phyloP scores from a whole-genome alignment of 2,888 invertebrate species.

The Panorpa germanica region DNA sequence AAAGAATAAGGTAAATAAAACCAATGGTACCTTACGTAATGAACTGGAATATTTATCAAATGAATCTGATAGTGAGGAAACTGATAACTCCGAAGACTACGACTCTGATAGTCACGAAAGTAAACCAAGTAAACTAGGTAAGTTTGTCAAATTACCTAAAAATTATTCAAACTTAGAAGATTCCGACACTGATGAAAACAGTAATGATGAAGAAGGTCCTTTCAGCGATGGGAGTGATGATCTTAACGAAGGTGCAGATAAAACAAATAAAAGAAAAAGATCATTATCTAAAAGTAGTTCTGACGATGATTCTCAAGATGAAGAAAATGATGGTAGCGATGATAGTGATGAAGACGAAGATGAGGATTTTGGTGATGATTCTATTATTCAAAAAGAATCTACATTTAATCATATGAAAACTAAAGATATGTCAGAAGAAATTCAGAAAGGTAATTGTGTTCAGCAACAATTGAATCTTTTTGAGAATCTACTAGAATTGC shows the following conservation, averaged over 20 bases:
- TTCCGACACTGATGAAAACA: constrained; percentile 1
- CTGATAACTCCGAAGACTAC: constrained; percentile 3
- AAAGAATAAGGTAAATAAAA: constrained; percentile 10
- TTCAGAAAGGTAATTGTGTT: constrained; percentile 46
- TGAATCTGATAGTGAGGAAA: constrained; percentile 10
- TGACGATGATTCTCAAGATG: constrained; percentile 13
- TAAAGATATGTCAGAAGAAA: constrained; percentile 31
- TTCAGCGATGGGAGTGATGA: constrained; percentile 10
- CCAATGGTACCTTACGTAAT: constrained; percentile 11
- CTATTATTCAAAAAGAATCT: constrained; percentile 26
- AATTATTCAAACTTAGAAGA: too few species aligned
- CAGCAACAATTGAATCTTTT: constrained; percentile 55
- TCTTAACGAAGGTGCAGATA: constrained; percentile 12
- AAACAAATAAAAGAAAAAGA: constrained; percentile 9
- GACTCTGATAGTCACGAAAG: too few species aligned
- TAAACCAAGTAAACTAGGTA: too few species aligned
- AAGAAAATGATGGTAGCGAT: constrained; percentile 17
- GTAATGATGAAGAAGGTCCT: constrained; percentile 6
- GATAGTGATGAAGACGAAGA: constrained; percentile 16
- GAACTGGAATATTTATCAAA: constrained; percentile 8
- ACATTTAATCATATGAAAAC: constrained; percentile 37
- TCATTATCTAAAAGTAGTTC: constrained; percentile 9
- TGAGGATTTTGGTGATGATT: constrained; percentile 21
- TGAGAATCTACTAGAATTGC: constrained; percentile 69
- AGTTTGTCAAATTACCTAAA: too few species aligned